Evolutionary conservation across 2,797 vertebrate species (phyloP).

Genomic region (Toxotes lorentzi): DNA sequence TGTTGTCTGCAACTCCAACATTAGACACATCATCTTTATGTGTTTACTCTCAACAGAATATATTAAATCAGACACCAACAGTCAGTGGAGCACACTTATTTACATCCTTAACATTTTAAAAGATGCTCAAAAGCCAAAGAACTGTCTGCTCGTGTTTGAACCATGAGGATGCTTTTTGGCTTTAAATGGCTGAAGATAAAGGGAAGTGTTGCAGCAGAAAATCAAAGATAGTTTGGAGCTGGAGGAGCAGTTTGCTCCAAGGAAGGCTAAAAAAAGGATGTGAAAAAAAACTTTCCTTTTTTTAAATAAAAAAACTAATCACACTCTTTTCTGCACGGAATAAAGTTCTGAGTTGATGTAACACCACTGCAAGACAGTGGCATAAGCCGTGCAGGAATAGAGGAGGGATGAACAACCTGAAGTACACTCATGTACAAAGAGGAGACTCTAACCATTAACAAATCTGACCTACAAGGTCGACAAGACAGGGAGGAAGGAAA

Average conservation of each 20-base stretch:
- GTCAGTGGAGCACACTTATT: constrained; percentile 13
- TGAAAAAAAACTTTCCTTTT: background rate
- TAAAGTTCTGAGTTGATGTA: constrained; percentile 56
- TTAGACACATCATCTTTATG: background rate
- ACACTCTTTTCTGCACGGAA: constrained; percentile 29
- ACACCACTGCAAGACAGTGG: constrained; percentile 52
- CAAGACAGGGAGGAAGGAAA: constrained; percentile 9
- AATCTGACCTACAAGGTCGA: constrained; percentile 9
- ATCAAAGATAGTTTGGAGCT: constrained; percentile 26
- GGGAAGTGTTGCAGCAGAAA: constrained; percentile 34
- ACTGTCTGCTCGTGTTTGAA: background rate
- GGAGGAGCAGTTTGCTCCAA: background rate
- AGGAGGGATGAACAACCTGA: too few relatives aligned
- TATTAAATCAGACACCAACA: background rate
- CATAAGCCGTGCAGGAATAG: constrained; percentile 7
- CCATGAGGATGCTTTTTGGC: background rate
- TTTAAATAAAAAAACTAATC: constrained; percentile 38
- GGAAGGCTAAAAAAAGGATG: constrained; percentile 4
- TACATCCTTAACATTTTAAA: background rate
- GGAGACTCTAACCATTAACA: constrained; percentile 13
- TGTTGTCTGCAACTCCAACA: constrained; percentile 2
- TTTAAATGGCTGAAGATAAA: constrained; percentile 17
- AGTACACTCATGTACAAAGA: background rate
- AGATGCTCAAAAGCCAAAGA: background rate
- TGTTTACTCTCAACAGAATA: constrained; percentile 3